Evolutionary conservation across 2,113 vertebrate genomes (phyloP).

Genomic region (Gobiocypris rarus): DNA sequence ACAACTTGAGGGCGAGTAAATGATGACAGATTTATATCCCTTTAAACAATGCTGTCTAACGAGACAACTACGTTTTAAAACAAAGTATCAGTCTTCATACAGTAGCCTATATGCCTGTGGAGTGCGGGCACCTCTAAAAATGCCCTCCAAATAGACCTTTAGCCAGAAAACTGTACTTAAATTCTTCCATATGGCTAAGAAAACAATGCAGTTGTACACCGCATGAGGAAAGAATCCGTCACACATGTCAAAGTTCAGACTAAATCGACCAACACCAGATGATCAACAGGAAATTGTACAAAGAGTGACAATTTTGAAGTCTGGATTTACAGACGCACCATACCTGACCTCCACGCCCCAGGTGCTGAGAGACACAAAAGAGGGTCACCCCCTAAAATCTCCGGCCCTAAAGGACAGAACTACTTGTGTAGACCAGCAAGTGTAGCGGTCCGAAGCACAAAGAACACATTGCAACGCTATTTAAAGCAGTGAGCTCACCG

Average conservation of each 20-base stretch:
- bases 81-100: background rate
- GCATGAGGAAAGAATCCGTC: conserved; percentile 41
- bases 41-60: background rate
- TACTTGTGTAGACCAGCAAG: background rate
- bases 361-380: background rate
- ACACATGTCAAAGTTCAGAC: conserved; percentile 24
- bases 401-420: background rate
- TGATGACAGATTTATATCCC: background rate
- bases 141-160: background rate
- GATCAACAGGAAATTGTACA: conserved; percentile 34
- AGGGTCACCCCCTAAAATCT: background rate
- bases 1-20: background rate
- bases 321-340: conserved; percentile 16
- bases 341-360: background rate
- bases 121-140: background rate
- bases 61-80: background rate
- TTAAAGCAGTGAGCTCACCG: conserved; percentile 77
- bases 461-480: conserved; percentile 67
- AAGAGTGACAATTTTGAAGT: conserved; percentile 27
- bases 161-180: background rate
- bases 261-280: background rate
- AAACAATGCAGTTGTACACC: background rate
- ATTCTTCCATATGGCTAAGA: conserved; percentile 35
- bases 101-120: background rate
- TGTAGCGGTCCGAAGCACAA: conserved; percentile 41